Conservation (phyloP, 1,140 invertebrate genomes). For the Aphelenchoides fujianensis region DNA sequence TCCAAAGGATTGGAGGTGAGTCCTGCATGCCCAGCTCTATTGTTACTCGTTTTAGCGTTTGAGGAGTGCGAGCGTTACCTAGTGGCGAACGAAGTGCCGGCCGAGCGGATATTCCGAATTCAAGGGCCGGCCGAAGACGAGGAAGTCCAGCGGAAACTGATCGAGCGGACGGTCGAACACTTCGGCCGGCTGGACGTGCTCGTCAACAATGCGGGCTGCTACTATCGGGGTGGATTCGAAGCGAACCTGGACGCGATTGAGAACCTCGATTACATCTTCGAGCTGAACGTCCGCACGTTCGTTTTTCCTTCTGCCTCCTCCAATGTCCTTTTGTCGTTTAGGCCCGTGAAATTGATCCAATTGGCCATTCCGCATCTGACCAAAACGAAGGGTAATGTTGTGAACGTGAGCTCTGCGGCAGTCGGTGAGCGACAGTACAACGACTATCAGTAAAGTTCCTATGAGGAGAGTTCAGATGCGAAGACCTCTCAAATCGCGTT, state of each 20-base stretch:
- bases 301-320: not conserved
- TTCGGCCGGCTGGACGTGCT: conserved; percentile 11
- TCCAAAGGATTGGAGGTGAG: not conserved
- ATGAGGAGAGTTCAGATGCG: not conserved
- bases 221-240: not conserved
- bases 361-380: not conserved
- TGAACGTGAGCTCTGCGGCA: not conserved
- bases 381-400: conserved; percentile 8
- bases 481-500: not conserved
- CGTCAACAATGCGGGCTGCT: conserved; percentile 16
- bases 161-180: not conserved
- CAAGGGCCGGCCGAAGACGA: not conserved
- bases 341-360: not conserved
- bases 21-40: too few relatives aligned
- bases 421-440: not conserved
- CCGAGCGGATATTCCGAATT: not conserved
- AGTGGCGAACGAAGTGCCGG: not conserved
- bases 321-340: conserved; percentile 1
- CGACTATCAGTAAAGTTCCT: not conserved
- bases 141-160: not conserved
- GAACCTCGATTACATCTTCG: conserved; percentile 9
- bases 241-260: not conserved
- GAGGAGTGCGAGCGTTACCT: not conserved
- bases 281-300: conserved; percentile 14
- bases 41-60: not conserved